Base-by-base conservation (phyloP, 2,113 vertebrate genomes). In the Corvus hawaiiensis region DNA sequence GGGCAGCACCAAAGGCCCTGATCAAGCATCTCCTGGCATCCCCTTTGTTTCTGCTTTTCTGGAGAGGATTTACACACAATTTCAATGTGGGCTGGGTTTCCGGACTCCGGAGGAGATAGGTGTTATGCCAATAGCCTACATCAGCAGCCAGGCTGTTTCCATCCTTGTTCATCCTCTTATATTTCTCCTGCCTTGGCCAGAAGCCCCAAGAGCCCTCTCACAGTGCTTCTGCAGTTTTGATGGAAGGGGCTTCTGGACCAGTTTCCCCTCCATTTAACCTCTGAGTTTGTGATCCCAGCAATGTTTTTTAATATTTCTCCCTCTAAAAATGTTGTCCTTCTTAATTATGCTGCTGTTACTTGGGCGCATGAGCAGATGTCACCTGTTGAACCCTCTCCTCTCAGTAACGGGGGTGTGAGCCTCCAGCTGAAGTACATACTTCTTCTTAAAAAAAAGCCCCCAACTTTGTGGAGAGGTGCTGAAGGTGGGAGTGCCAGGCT, bases 361-460 rank as follows among this genome's bases (percentile, higher is more conserved):
- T 56, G 55, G 28, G n/a, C 0, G 0, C 21, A 21, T 0, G 1
- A 84, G 58, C 51, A 78, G 69, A 52, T n/a, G 51, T 33, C 48
- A 35, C 32, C 13, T 88, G 33, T 64, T 79, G 88, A 95, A 44
- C 17, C 20, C n/a, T 8, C 41, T 89, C 41, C 58, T 83, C 43
- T 63, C 52, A 58, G 20, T 35, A 27, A 43, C 3, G 30, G 27
- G 37, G 10, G 46, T 30, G 11, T 49, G 48, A 80, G 27, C 48
- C 32, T 92, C 46, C 58, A 92, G 72, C 51, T 46, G 28, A 90
- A 73, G 24, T 26, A 85, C 1, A 0, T 35, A 27, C 30, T 37
- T 64, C 27, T 46, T 14, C 16, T 58, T 49, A 3, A 75, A 79
- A 85, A 86, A 9, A 63, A n/a, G 1, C 7, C 32, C 56, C 54